Evolutionary conservation across 2,113 vertebrate genomes (phyloP).

Genomic region (Saccopteryx leptura): DNA sequence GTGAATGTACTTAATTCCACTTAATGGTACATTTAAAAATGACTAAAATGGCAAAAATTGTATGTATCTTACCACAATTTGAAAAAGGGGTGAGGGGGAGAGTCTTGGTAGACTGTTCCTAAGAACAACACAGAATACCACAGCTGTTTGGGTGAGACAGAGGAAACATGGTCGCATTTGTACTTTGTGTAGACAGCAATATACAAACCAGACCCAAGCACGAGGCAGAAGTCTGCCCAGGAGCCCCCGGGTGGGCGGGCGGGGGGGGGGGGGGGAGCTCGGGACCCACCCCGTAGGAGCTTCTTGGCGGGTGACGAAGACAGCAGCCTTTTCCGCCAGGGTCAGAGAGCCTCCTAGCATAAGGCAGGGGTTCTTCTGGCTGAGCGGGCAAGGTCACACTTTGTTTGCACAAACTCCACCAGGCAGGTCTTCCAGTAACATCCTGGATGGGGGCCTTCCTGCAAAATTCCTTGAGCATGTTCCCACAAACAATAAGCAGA

Average conservation of each 20-base stretch:
- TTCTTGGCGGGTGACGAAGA: conserved; percentile 37
- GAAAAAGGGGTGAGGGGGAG: too few relatives aligned
- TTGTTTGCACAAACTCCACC: conserved; percentile 71
- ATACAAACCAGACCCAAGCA: background rate
- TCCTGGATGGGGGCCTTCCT: conserved; percentile 79
- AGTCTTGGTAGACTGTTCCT: background rate
- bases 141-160: background rate
- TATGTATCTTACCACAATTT: background rate
- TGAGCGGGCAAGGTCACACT: conserved; percentile 71
- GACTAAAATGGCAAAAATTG: background rate
- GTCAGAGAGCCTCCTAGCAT: conserved; percentile 51
- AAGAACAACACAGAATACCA: background rate
- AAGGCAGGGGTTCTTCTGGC: conserved; percentile 57
- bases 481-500: conserved; percentile 68
- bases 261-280: background rate
- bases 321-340: conserved; percentile 58
- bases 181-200: background rate
- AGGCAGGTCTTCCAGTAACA: conserved; percentile 79
- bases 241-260: background rate
- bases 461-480: conserved; percentile 69
- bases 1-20: background rate
- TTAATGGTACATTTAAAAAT: background rate
- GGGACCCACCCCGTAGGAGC: background rate
- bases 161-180: background rate
- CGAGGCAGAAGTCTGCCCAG: background rate